Evolutionary conservation across 1,140 invertebrate species (phyloP).

Genomic region (Cryptotermes secundus): DNA sequence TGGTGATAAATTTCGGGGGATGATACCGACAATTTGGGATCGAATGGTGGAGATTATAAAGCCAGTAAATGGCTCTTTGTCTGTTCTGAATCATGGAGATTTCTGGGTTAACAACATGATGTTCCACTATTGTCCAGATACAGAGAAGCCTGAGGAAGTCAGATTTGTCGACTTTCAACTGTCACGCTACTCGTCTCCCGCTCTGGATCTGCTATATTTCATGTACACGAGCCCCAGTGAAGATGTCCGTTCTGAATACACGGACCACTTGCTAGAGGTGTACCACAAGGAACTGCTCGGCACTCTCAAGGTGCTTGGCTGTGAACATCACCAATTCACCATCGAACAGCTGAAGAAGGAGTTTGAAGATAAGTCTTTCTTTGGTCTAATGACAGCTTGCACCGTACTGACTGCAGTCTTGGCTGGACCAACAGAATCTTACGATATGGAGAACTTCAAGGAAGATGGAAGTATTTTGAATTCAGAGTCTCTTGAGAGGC

Average conservation of each 20-base stretch:
- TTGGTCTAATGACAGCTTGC: constrained; percentile 29
- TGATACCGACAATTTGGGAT: neutral
- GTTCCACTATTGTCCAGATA: constrained; percentile 36
- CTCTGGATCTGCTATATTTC: constrained; percentile 37
- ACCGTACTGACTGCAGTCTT: constrained; percentile 14
- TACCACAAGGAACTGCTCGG: constrained; percentile 46
- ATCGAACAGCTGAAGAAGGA: constrained; percentile 26
- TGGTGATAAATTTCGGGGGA: neutral
- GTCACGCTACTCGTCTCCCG: constrained; percentile 31
- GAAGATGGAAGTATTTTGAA: neutral
- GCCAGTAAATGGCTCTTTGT: neutral
- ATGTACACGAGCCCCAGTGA: constrained; percentile 39
- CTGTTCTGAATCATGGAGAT: constrained; percentile 38
- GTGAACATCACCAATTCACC: neutral
- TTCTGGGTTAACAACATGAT: constrained; percentile 40
- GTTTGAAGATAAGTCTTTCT: constrained; percentile 19
- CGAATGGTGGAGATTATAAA: neutral
- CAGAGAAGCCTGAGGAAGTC: neutral
- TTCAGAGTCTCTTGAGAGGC: neutral
- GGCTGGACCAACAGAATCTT: constrained; percentile 11
- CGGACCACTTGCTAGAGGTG: constrained; percentile 47
- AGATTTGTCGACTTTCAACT: constrained; percentile 27
- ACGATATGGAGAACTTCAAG: neutral
- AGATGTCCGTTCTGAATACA: constrained; percentile 48
- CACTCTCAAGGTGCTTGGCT: neutral